Conservation (phyloP, 2,113 vertebrate species). For the Eublepharis macularius region DNA sequence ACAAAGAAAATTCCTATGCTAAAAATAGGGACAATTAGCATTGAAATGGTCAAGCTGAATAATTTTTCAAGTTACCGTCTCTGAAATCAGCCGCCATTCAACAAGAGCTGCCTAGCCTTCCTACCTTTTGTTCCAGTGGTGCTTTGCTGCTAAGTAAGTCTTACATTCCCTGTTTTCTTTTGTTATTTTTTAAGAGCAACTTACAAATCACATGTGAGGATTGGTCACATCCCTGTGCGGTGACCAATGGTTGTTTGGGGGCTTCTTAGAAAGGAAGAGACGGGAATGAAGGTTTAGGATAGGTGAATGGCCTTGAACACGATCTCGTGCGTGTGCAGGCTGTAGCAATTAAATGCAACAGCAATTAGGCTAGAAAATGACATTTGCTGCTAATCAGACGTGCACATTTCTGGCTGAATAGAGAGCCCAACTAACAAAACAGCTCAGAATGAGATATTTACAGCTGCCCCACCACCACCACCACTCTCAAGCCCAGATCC, state of each 20-base stretch:
- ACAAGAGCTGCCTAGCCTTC: neutral
- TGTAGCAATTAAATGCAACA: neutral
- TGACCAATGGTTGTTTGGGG: neutral
- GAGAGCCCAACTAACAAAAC: neutral
- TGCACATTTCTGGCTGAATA: neutral
- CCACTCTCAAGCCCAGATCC: neutral
- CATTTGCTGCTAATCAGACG: slow-evolving; percentile 3
- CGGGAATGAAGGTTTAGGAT: neutral
- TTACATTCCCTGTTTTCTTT: neutral
- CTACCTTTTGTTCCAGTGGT: neutral
- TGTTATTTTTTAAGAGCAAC: slow-evolving; percentile 2
- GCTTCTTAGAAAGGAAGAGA: neutral
- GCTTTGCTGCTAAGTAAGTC: neutral
- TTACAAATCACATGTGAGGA: slow-evolving; percentile 21
- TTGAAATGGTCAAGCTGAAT: neutral
- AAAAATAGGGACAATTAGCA: neutral
- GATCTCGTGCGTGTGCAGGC: neutral
- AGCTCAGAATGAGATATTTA: neutral
- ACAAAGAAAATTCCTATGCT: neutral
- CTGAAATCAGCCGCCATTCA: neutral
- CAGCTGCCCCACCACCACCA: neutral
- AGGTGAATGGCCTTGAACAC: neutral
- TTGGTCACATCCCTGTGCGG: neutral
- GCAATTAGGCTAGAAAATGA: neutral
- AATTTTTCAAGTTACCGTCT: slow-evolving; percentile 18